Percentiles rank a stretch among this genome's conserved stretches.
Conservation (phyloP, 2,113 vertebrate genomes). For the Chlorodrepanis virens region DNA sequence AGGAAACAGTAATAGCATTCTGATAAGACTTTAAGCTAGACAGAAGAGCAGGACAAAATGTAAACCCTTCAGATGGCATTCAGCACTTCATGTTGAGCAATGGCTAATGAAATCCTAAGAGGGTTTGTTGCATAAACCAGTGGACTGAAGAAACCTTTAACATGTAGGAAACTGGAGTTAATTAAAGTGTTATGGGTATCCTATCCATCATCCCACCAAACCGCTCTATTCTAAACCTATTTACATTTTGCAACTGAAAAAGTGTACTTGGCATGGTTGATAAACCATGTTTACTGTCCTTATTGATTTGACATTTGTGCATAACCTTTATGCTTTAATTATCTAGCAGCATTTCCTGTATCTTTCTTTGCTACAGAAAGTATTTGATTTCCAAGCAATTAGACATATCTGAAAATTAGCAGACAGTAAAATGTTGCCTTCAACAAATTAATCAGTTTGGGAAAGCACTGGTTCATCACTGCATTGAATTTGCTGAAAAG, state of each 20-base stretch:
- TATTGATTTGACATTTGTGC: conserved; percentile 72
- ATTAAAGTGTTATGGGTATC: conserved; percentile 70
- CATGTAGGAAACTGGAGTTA: conserved; percentile 73
- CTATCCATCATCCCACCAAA: conserved; percentile 69
- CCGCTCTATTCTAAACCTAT: conserved; percentile 53
- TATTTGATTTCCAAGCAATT: conserved; percentile 66
- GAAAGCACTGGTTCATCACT: conserved; percentile 38
- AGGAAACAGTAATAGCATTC: conserved; percentile 38
- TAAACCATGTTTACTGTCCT: conserved; percentile 71
- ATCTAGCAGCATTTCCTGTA: conserved; percentile 63
- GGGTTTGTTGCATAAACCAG: conserved; percentile 73
- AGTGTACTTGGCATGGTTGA: conserved; percentile 51
- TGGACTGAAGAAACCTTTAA: conserved; percentile 75
- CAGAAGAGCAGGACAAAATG: not conserved
- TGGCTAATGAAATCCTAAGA: conserved; percentile 68
- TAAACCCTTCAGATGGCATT: conserved; percentile 6
- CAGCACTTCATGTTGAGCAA: conserved; percentile 19
- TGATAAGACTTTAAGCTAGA: conserved; percentile 21
- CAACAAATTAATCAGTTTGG: conserved; percentile 63
- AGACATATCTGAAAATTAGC: conserved; percentile 43
- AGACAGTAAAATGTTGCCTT: conserved; percentile 36
- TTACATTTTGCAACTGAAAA: conserved; percentile 71
- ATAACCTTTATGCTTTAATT: conserved; percentile 76
- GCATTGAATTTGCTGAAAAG: conserved; percentile 4
- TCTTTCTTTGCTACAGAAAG: conserved; percentile 15